Base-by-base conservation (phyloP, 2,113 vertebrate species). In the Nibea albiflora region DNA sequence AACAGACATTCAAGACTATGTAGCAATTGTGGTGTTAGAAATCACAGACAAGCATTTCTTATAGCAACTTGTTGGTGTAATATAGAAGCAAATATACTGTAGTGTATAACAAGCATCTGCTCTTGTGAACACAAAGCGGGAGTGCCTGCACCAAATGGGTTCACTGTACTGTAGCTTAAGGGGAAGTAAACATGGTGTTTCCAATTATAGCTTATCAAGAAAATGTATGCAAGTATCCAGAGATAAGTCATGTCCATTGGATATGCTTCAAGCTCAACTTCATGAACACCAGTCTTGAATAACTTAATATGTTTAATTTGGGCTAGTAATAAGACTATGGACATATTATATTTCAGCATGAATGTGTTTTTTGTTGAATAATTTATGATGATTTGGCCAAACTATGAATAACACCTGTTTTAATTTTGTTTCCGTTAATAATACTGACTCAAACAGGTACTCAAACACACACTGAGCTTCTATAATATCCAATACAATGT, bases 11-110 rank as follows among this genome's bases (percentile, higher is more conserved):
- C 31, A 83, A 76, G 58, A 76, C 86, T 67, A 64, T 84, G 73
- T 58, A 82, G 88, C 73, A 91, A 89, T 92, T 92, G 88, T 74
- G 85, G 85, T 46, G 72, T 81, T 76, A 73, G 78, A 92, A 92
- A 91, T 92, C 78, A 84, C 87, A 90, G 72, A 80, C 80, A 52
- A 77, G 77, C 70, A 24, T 70, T 84, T 78, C 85, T 87, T 80
- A 82, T 11, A 70, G 75, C 76, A 85, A 84, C 81, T 88, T 91
- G 88, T 88, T 81, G 12, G 46, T 85, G 78, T 88, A 79, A 85
- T 75, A 86, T 49, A 83, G 68, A 76, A 85, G 64, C 72, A 89
- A 87, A 92, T 77, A 86, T 14, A 53, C 50, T n/a, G 22, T 15
- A 24, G 64, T 64, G 69, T 73, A 52, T 68, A 67, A 92, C 85